Conservation (phyloP, 2,113 vertebrate species). For the Synchiropus splendidus region DNA sequence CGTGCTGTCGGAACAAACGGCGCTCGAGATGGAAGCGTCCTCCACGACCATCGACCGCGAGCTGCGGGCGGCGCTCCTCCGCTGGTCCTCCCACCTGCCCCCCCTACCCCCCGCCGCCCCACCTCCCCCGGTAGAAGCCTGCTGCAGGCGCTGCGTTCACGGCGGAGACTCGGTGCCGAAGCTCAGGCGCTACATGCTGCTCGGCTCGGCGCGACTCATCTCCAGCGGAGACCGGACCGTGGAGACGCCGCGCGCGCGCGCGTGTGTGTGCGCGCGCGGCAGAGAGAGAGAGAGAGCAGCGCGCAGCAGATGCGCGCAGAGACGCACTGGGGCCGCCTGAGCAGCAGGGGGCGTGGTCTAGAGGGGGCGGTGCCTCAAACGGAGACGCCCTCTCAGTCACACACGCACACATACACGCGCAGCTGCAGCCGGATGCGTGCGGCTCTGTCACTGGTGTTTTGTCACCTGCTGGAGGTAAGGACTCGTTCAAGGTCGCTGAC, state of each 20-base stretch:
- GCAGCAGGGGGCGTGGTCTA: not conserved
- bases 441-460: too few species aligned
- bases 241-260: constrained; percentile 1
- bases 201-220: constrained; percentile 3
- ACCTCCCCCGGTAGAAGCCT: not conserved
- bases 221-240: not conserved
- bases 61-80: constrained; percentile 6
- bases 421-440: too few species aligned
- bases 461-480: too few species aligned
- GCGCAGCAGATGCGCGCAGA: constrained; percentile 1
- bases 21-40: constrained; percentile 53
- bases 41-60: constrained; percentile 56
- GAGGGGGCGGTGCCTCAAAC: not conserved
- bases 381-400: constrained; percentile 3
- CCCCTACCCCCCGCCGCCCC: constrained; percentile 13
- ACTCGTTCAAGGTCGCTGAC: too few species aligned
- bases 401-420: not conserved
- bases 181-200: constrained; percentile 58
- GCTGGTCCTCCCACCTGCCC: not conserved
- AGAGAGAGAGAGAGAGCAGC: constrained; percentile 5
- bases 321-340: not conserved
- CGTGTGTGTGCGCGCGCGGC: not conserved
- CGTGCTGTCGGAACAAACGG: constrained; percentile 61
- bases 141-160: too few species aligned
- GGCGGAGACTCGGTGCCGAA: constrained; percentile 1